Base-by-base conservation (phyloP, 2,888 invertebrate genomes). In the Nomada goodeniana region DNA sequence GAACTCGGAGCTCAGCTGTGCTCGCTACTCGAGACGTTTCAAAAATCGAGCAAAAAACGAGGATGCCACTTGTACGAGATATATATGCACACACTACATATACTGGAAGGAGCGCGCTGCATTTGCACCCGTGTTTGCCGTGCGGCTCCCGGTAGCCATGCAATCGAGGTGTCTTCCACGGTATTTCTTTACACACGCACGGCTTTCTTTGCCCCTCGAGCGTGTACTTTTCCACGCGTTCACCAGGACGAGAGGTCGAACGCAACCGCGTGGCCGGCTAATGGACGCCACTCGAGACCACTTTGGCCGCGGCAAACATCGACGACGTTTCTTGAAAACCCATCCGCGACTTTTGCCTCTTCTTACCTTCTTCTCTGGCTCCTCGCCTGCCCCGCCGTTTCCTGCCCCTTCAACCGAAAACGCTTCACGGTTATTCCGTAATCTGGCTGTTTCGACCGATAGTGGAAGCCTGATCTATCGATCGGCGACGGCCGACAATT, bases 211-310 rank as follows among this genome's bases (percentile, higher is more conserved):
- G 80, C 83, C 86, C 88, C 87, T 85, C 88, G 86, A 88, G 88
- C 88, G 87, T 82, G 79, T 88, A 88, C 87, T 88, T 86, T 83
- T 87, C 88, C 87, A 88, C 88, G 76, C 84, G 80, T 72, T 73
- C 67, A 69, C 53, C 76, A 71, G 74, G 63, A 53, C 61, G 67
- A 64, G 73, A 69, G 72, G 63, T 60, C 60, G 85, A 72, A 60
- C 83, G 80, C 61, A 83, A 81, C 77, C 78, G 82, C 89, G 90
- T 90, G 89, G 85, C 88, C 90, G 89, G 90, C 92, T 93, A 93
- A 93, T 93, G 93, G 93, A 93, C 90, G 91, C 91, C 91, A 93
- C 93, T 93, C 90, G 93, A 93, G 93, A 93, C 92, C 93, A 93
- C 93, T 93, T 92, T 92, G 91, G 90, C 87, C 91, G 91, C 90